Conservation (phyloP, 2,888 invertebrate species). For the Patella depressa region DNA sequence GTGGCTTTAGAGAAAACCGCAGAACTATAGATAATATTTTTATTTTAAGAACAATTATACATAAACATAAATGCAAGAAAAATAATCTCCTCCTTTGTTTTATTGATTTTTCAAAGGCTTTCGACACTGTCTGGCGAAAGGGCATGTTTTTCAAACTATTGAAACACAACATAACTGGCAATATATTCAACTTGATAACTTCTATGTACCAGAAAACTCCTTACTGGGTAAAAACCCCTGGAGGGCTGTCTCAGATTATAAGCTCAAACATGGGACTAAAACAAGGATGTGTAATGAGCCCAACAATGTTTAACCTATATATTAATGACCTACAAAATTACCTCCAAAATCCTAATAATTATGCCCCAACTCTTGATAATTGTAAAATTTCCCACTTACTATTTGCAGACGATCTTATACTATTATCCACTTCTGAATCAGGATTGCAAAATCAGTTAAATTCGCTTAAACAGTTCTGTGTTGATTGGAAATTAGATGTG, state of each 20-base stretch:
- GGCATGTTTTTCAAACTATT: background rate
- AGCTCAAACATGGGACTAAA: background rate
- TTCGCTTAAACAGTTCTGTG: no score
- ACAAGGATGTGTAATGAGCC: background rate
- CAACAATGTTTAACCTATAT: background rate
- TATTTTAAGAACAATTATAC: background rate
- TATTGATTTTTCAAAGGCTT: background rate
- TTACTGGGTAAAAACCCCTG: background rate
- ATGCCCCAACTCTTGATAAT: background rate
- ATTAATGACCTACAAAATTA: conserved; percentile 1
- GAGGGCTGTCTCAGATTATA: background rate
- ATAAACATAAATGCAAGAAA: background rate
- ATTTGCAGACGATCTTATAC: conserved; percentile 2
- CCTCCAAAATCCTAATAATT: background rate
- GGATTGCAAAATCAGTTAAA: background rate
- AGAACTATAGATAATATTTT: background rate
- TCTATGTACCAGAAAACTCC: background rate
- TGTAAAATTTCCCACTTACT: background rate
- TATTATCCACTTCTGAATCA: background rate
- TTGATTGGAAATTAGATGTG: no score
- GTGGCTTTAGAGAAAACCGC: background rate
- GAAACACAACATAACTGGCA: background rate
- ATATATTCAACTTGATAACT: background rate
- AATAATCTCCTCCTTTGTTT: background rate
- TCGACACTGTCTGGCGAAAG: background rate